Base-by-base conservation (phyloP, 2,113 vertebrate species). In the Alligator sinensis region DNA sequence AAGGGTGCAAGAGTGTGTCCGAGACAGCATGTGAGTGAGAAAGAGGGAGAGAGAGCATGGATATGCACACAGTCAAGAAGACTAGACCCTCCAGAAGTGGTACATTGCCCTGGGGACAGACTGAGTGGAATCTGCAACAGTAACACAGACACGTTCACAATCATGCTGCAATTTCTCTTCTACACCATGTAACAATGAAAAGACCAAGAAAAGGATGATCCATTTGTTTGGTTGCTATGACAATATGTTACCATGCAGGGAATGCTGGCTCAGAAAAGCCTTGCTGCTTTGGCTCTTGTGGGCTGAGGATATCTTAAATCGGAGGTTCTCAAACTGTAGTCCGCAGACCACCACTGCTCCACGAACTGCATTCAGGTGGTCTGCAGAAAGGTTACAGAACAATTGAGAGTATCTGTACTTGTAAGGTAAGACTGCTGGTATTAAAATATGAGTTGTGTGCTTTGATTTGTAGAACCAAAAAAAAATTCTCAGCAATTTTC, bases 211-310 rank as follows among this genome's bases (percentile, higher is more conserved):
- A 82, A 88, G 82, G 94, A 86, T 86, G 95, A 93, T 89, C 96
- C 92, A 68, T 89, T 96, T 95, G 96, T 92, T 90, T 95, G 64
- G 97, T 97, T 97, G 87, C 91, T 92, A 96, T 96, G 95, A 94
- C 95, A 89, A 89, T 87, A 21, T 24, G 60, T 55, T 95, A 86
- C 70, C 57, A 76, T 47, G 84, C 2, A 0, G 62, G 82, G 81
- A 93, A 62, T 0, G 2, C 74, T 86, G 80, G 74, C 76, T 95
- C 80, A 55, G 76, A 90, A 77, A 54, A 91, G 24, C 64, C 62
- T 88, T 87, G 91, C 68, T 90, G 82, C 77, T 34, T 82, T 89
- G 87, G 57, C 81, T 94, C 85, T 59, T 94, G 75, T 86, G 79
- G 78, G 89, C 59, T 84, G 93, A 66, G 0, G 3, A 66, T 66